A percentile compares a stretch with the other conserved stretches of the same genome.
Evolutionary conservation across 2,888 invertebrate genomes (phyloP).

Genomic region (Heterodera filipjevi): DNA sequence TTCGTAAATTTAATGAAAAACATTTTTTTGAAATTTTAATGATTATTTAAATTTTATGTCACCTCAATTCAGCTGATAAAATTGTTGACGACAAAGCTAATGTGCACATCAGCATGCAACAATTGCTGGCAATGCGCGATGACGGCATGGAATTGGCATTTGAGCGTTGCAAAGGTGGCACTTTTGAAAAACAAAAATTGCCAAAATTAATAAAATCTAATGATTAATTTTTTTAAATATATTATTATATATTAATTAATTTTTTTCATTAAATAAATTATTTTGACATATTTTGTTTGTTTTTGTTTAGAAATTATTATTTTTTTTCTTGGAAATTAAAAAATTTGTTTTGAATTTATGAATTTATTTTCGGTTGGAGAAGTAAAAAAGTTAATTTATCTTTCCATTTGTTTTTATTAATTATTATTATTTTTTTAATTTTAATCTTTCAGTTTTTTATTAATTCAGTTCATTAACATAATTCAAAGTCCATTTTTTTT

Average conservation of each 20-base stretch:
- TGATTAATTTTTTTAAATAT: neutral
- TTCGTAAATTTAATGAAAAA: neutral
- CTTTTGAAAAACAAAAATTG: neutral
- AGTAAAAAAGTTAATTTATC: neutral
- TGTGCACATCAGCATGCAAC: constrained; percentile 35
- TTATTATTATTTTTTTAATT: too few relatives aligned
- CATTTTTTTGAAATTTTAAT: neutral
- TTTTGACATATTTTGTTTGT: too few relatives aligned
- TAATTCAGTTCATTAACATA: too few relatives aligned
- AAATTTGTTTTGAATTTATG: too few relatives aligned
- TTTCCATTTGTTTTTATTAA: too few relatives aligned
- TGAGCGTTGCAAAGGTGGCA: constrained; percentile 41
- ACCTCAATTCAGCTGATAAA: neutral
- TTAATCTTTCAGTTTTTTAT: too few relatives aligned
- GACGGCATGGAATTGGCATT: constrained; percentile 63
- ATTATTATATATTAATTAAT: neutral
- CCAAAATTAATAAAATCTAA: neutral
- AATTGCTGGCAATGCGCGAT: constrained; percentile 39
- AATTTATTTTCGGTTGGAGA: neutral
- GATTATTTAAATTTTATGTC: neutral
- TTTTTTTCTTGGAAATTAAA: too few relatives aligned
- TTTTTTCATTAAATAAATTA: neutral
- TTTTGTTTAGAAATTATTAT: too few relatives aligned
- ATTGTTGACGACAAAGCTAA: constrained; percentile 9
- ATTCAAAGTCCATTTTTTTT: too few relatives aligned